phyloP scores from a whole-genome alignment of 2,888 invertebrate species.

The Oscheius sp. region DNA sequence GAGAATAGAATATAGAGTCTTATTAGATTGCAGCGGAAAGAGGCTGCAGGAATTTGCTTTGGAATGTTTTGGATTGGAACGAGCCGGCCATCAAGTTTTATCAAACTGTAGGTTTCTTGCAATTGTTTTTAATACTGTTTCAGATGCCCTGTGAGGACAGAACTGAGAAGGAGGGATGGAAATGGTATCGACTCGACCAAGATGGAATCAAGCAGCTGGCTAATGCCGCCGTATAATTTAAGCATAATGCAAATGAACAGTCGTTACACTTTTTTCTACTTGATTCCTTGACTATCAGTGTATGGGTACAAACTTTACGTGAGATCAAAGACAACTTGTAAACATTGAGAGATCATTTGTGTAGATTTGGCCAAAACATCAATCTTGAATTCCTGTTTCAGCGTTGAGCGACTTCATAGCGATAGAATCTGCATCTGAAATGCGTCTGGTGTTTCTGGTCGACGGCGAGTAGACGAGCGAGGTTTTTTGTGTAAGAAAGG shows the following conservation, averaged over 20 bases:
- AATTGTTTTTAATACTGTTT: too few relatives aligned
- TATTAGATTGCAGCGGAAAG: constrained; percentile 1
- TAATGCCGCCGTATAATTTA: not conserved
- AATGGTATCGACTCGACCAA: not conserved
- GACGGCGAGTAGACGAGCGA: constrained; percentile 58
- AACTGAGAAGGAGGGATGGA: constrained; percentile 18
- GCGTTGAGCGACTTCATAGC: constrained; percentile 16
- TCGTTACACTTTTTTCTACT: too few relatives aligned
- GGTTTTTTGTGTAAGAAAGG: constrained; percentile 60
- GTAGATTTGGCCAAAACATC: too few relatives aligned
- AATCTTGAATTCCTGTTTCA: not conserved
- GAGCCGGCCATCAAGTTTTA: constrained; percentile 11
- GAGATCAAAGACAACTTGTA: too few relatives aligned
- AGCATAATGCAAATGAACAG: too few relatives aligned
- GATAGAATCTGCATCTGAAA: constrained; percentile 21
- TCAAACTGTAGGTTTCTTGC: not conserved
- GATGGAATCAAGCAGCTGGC: constrained; percentile 8
- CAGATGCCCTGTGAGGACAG: constrained; percentile 9
- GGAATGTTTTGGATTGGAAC: constrained; percentile 21
- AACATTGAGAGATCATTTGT: too few relatives aligned
- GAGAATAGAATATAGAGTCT: not conserved
- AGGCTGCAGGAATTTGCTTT: constrained; percentile 1
- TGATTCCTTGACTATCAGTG: too few relatives aligned
- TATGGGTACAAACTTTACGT: too few relatives aligned
- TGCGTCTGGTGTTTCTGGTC: constrained; percentile 39